Conservation (phyloP, 2,888 invertebrate species). For the Mimas tiliae region DNA sequence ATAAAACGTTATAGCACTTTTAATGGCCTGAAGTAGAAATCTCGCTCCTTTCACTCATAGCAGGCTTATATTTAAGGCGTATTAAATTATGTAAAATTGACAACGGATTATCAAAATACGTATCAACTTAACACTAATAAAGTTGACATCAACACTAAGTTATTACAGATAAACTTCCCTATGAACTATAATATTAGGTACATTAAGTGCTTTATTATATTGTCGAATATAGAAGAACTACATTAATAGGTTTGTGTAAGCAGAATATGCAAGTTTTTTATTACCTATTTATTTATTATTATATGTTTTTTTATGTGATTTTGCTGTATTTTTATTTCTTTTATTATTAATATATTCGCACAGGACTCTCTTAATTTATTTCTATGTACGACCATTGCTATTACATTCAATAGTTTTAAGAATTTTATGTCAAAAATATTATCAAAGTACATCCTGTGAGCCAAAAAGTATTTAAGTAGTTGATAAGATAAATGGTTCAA, state of each 20-base stretch:
- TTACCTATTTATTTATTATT: background rate
- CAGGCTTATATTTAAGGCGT: constrained; percentile 26
- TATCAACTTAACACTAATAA: constrained; percentile 35
- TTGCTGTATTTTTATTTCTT: too few species aligned
- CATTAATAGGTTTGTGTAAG: constrained; percentile 27
- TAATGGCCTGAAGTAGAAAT: background rate
- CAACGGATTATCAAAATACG: constrained; percentile 35
- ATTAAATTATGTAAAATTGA: constrained; percentile 35
- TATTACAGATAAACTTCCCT: constrained; percentile 35
- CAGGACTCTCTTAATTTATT: background rate
- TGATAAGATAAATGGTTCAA: constrained; percentile 9
- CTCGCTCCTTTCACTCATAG: constrained; percentile 13
- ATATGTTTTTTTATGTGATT: too few species aligned
- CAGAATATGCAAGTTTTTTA: background rate
- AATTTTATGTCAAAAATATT: background rate
- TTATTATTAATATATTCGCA: background rate
- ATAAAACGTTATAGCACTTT: background rate
- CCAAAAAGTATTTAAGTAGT: background rate
- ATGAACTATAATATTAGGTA: constrained; percentile 1
- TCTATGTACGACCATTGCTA: background rate
- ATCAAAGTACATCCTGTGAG: constrained; percentile 11
- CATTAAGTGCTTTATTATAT: background rate
- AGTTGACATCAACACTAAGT: constrained; percentile 36
- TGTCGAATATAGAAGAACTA: constrained; percentile 7
- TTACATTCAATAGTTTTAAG: background rate